Conservation (phyloP, 2,113 vertebrate genomes). For the Centropus unirufus region DNA sequence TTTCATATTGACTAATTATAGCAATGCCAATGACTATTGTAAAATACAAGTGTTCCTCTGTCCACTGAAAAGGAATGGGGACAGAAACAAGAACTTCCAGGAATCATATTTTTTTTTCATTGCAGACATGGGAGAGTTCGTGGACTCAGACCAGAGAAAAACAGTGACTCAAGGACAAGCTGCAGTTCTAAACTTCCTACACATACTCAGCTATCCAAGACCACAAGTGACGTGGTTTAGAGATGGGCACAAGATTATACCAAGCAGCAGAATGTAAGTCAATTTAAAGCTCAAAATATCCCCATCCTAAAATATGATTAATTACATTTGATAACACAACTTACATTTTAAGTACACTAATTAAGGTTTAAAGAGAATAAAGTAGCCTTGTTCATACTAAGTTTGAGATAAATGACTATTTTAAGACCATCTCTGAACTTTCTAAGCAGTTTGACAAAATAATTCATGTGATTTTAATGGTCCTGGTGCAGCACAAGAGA, state of each 20-base stretch:
- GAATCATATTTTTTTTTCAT: conserved; percentile 16
- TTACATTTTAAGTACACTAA: conserved; percentile 4
- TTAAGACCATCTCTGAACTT: neutral
- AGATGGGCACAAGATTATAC: conserved; percentile 94
- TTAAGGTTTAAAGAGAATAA: conserved; percentile 47
- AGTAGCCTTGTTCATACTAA: neutral
- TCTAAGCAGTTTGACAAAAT: conserved; percentile 34
- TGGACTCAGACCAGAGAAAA: conserved; percentile 79
- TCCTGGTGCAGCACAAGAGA: neutral
- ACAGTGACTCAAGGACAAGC: conserved; percentile 84
- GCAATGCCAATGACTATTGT: neutral
- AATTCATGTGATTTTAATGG: conserved; percentile 39
- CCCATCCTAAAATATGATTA: neutral
- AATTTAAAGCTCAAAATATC: neutral
- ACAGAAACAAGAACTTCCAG: neutral
- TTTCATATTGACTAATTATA: neutral
- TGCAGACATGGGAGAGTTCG: conserved; percentile 87
- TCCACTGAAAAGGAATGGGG: neutral
- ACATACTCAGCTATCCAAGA: conserved; percentile 82
- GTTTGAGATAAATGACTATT: conserved; percentile 31
- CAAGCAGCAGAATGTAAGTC: conserved; percentile 92
- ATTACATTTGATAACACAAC: neutral
- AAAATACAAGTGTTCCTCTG: neutral
- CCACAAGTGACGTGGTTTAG: conserved; percentile 94
- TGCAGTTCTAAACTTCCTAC: conserved; percentile 80